Evolutionary conservation across 2,113 vertebrate genomes (phyloP), one percentile per base, ranked within the genome.

Genomic region (Falcunculus frontatus): DNA sequence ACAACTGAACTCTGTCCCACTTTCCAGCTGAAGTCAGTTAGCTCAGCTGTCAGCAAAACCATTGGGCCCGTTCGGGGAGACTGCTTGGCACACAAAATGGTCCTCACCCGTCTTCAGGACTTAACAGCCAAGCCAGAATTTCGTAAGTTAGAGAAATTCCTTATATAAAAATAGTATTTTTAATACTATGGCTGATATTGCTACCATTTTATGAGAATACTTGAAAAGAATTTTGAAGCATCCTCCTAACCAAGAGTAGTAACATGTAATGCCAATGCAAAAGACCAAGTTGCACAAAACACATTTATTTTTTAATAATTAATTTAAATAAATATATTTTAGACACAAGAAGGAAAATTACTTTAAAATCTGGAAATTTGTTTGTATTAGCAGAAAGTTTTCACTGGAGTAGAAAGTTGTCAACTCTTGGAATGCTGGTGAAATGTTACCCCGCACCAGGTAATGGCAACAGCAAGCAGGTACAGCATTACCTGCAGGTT

Each of bases 1-100:
- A 49, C 27, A n/a, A 91, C 18, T 88, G 91, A 96, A 96, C 50
- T n/a, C 39, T 88, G 95, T 87, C 67, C 83, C 46, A 80, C 67
- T 95, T 84, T 84, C 79, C 73, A 64, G 60, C 62, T 47, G 83
- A 92, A 85, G 39, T 76, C 69, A 84, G 87, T 75, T 90, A 87
- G 72, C 69, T 65, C 75, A 73, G 49, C 55, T 86, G 33, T 21
- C 73, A 89, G 76, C 39, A 87, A 88, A 92, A 37, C 65, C 59
- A 72, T 17, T 44, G 21, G 27, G 35, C 69, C 62, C 46, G 80
- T 89, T 74, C 6, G 1, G 63, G 35, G 41, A 90, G 44, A 26
- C 37, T 33, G 46, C 56, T 12, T 87, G 69, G 88, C 69, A 74
- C 33, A 74, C 9, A 65, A 21, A 53, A 30, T 8, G 10, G 25